phyloP scores from a whole-genome alignment of 2,113 vertebrate species.

The Mastomys natalensis region DNA sequence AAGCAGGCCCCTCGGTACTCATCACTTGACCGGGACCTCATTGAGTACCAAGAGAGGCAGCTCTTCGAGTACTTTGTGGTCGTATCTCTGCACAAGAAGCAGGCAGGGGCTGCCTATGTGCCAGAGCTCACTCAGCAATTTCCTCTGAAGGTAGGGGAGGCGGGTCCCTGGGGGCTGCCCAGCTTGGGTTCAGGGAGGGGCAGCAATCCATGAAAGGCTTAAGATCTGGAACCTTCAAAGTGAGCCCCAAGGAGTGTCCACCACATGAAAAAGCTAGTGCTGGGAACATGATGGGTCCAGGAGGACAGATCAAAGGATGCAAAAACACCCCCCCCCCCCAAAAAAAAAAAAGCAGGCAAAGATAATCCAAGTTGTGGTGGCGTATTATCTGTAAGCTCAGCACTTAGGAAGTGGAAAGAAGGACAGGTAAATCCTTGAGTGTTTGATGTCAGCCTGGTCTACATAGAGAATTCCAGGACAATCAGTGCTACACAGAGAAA shows the following conservation, averaged over 20 bases:
- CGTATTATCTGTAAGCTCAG: background rate
- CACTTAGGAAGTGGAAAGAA: background rate
- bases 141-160: slow-evolving; percentile 91
- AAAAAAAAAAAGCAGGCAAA: background rate
- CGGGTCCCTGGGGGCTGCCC: accelerated
- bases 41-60: slow-evolving; percentile 94
- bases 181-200: background rate
- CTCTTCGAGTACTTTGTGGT: slow-evolving; percentile 98
- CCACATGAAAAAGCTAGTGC: background rate
- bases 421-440: background rate
- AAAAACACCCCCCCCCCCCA: background rate
- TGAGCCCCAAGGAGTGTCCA: background rate
- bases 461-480: background rate
- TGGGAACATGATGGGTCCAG: background rate
- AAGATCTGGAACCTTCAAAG: background rate
- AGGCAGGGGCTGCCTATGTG: slow-evolving; percentile 93
- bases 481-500: background rate
- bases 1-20: slow-evolving; percentile 92
- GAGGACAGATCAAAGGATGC: background rate
- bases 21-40: slow-evolving; percentile 91
- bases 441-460: background rate
- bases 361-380: background rate
- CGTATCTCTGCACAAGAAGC: slow-evolving; percentile 95
- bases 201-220: background rate
- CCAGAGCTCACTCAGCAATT: slow-evolving; percentile 98